A percentile compares a stretch with the other conserved stretches of the same genome.
These are phyloP conservation scores for Gastrophysa polygoni DNA, from an alignment of 2,888 invertebrate species.

Conservation along the genomic window DNA sequence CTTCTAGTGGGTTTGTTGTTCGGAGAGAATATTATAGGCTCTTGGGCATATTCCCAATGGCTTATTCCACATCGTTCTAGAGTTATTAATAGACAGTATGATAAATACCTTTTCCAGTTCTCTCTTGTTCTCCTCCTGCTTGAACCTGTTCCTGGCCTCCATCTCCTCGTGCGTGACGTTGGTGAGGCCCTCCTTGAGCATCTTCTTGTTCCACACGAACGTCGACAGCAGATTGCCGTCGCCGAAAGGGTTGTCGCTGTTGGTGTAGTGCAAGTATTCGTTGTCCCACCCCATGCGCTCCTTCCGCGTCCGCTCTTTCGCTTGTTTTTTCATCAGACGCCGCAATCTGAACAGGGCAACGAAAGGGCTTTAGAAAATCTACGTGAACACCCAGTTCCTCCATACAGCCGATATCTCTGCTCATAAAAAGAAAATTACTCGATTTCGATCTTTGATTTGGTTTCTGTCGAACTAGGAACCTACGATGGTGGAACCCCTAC, in stretches of 20 bases:
- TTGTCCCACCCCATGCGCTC: slow-evolving; percentile 98
- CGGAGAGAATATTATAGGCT: too few relatives aligned
- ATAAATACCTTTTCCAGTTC: slow-evolving; percentile 93
- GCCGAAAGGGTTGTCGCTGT: slow-evolving; percentile 98
- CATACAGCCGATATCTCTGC: too few relatives aligned
- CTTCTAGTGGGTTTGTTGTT: too few relatives aligned
- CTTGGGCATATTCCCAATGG: too few relatives aligned
- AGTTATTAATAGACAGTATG: too few relatives aligned
- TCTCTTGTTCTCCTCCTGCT: slow-evolving; percentile 88
- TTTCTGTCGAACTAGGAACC: too few relatives aligned
- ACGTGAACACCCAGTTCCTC: too few relatives aligned
- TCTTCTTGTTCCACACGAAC: slow-evolving; percentile 96
- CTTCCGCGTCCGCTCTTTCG: slow-evolving; percentile 84
- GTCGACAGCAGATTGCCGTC: slow-evolving; percentile 93
- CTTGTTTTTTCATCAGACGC: slow-evolving; percentile 87
- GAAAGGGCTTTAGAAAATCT: too few relatives aligned
- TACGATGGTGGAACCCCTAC: too few relatives aligned
- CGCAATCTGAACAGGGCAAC: slow-evolving; percentile 59
- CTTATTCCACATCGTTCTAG: too few relatives aligned
- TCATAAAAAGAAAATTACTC: neutral
- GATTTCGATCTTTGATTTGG: too few relatives aligned
- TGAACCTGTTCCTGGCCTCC: slow-evolving; percentile 80
- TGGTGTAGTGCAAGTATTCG: slow-evolving; percentile 95
- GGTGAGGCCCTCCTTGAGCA: slow-evolving; percentile 89
- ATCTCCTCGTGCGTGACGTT: slow-evolving; percentile 79